Evolutionary conservation across 2,113 vertebrate genomes (phyloP), one percentile per base, ranked within the genome.

Genomic region (Oryzias melastigma): DNA sequence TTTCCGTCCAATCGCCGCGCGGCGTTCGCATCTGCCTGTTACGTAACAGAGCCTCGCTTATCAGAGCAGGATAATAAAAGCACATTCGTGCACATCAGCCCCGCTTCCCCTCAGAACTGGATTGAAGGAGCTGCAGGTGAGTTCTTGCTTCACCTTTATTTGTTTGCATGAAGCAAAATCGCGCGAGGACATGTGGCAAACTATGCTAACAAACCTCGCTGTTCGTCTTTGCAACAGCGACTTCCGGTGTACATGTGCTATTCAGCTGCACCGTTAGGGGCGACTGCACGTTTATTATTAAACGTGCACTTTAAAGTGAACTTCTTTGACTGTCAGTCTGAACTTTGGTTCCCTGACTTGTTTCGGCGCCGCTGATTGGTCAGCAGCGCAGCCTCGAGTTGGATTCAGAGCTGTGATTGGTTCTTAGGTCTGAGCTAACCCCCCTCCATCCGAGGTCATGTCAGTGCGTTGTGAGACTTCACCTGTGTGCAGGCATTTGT

Each of bases 41-140:
- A 35, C 35, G 35, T 35, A 35, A 35, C 35, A 35, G 10, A 35
- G 35, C 10, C 10, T 35, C 2, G 8, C 35, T 35, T 35, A 35
- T 35, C 35, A 7, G 18, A n/a, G 43, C 51, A 49, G 52, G 64
- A 63, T 81, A 88, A 82, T 80, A 76, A 87, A 78, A 67, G 65
- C 68, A 12, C 59, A 29, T 5, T 19, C 10, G 10, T 35, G 7
- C 35, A 12, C 10, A 35, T 12, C 35, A 35, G 35, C 35, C 12
- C 1, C 35, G 35, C 3, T 35, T 35, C 10, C 35, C 10, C 35
- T 35, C 35, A 3, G 35, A 35, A 35, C 35, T 35, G 2, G 35
- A 35, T 8, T 0, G 35, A 35, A 35, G 35, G 35, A 35, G 8
- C 35, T 35, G 3, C 25, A 4, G 0, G 22, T 55, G 1, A 27